Percentiles rank a stretch among this genome's conserved stretches.
Evolutionary conservation across 1,140 invertebrate species (phyloP).

Genomic region (Alviniconcha marisindica): DNA sequence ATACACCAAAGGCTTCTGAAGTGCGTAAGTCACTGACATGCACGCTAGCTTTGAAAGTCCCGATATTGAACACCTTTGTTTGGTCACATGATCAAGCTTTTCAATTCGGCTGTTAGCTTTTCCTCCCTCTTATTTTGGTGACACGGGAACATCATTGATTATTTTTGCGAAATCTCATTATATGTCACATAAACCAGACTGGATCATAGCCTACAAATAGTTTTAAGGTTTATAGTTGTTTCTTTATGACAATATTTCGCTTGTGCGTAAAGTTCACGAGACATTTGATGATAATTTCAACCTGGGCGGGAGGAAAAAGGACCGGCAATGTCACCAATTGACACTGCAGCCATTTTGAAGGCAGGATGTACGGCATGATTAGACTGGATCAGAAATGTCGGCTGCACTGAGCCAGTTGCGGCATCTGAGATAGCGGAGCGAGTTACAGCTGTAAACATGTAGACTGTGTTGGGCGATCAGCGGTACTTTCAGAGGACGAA

Average conservation of each 20-base stretch:
- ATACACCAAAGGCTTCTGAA: no score
- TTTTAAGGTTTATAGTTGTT: no score
- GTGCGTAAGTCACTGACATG: no score
- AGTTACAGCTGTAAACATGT: slow-evolving; percentile 6
- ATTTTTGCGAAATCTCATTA: not conserved
- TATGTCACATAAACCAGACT: no score
- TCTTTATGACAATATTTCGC: no score
- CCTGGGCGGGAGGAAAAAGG: slow-evolving; percentile 27
- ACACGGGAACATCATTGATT: not conserved
- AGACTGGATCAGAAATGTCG: slow-evolving; percentile 24
- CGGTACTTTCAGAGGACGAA: not conserved
- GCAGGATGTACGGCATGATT: slow-evolving; percentile 23
- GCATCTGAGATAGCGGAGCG: slow-evolving; percentile 5
- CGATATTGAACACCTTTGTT: slow-evolving; percentile 40
- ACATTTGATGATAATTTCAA: no score
- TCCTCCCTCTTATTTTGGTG: slow-evolving; percentile 18
- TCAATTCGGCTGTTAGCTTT: slow-evolving; percentile 30
- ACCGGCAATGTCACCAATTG: slow-evolving; percentile 16
- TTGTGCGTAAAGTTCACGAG: no score
- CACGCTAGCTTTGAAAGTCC: no score
- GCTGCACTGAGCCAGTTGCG: not conserved
- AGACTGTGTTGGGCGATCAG: not conserved
- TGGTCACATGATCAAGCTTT: slow-evolving; percentile 44
- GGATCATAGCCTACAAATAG: no score
- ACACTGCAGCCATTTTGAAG: slow-evolving; percentile 38